Evolutionary conservation across 2,888 invertebrate species (phyloP), one percentile per base, ranked within the genome.

Genomic region (Sycophila texana): DNA sequence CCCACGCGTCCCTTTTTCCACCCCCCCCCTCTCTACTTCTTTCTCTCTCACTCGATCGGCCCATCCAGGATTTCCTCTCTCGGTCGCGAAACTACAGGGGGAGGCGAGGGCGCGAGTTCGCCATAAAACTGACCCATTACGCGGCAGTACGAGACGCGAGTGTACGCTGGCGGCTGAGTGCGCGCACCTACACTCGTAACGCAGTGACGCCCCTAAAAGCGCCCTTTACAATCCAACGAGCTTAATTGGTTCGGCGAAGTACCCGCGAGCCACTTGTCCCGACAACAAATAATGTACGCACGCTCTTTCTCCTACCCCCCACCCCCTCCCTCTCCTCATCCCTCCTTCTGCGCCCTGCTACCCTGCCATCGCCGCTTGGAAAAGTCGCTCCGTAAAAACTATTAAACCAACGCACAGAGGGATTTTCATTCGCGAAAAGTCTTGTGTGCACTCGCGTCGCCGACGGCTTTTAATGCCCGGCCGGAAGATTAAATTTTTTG

Each of bases 91-190:
- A 39, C 55, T 22, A 57, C 22, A 39, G 53, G 61, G 53, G 16
- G 39, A 55, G 58, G 58, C 61, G 26, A 47, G 49, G 26, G 20
- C 18, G 51, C 65, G 77, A 47, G 22, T 7, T 77, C 55, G 39
- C 73, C 81, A 81, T 83, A 85, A 85, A 85, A 84, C 84, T 84
- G 83, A 84, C 83, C 83, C 84, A 84, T 85, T 84, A 83, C 83
- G 77, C 80, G 77, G 72, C 77, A 26, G 26, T 26, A 77, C 53
- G 70, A 68, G 78, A 81, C 63, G 77, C 81, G 74, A 72, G 68
- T 77, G 79, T 79, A 68, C 80, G 80, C 84, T 81, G 39, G 18
- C 13, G 13, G 0, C 84, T 81, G 22, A 1, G 18, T 13, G 30
- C 26, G 10, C 4, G 18, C 18, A 22, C 49, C 47, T 60, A 22